Evolutionary conservation across 2,113 vertebrate species (phyloP), one percentile per base, ranked within the genome.

Genomic region (Marcusenius ussheri): DNA sequence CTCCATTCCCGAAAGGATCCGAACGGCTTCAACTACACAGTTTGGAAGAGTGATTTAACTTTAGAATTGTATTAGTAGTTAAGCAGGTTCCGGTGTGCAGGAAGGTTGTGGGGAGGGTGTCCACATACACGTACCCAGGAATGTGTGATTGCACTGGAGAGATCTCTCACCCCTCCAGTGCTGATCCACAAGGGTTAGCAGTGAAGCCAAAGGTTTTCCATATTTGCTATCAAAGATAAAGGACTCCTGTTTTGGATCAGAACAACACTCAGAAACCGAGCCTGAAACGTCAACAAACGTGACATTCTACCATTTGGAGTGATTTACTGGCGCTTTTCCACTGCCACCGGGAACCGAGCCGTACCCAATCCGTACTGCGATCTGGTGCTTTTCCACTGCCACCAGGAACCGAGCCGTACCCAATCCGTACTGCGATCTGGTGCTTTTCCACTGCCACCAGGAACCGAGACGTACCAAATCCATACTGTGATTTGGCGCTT

Each of bases 141-240:
- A 96, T 49, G 91, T 94, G 90, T 95, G 93, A n/a, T 96, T 93
- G 77, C 93, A 50, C 46, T 95, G 96, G 89, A 96, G 95, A 1
- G 96, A 96, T 58, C 91, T 94, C 90, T 93, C 90, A 83, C 95
- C 96, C 0, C 89, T 93, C 96, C 96, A 96, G 92, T 96, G 93
- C 94, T 95, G 96, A 92, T 96, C 96, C 89, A 97, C 95, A 0
- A 97, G 94, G 89, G 95, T 94, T 0, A 97, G 94, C 19, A 97
- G 94, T 3, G 92, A 91, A 84, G 96, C 95, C 80, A 97, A 92
- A 2, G 94, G 92, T 91, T 93, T 95, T 90, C 95, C 92, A 46
- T 95, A 94, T 77, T 90, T 24, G 46, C 93, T 83, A 92, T 94
- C n/a, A 0, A 11, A 49, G 39, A 62, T 24, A n/a, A 87, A 80